Evolutionary conservation across 2,888 invertebrate genomes (phyloP), one percentile per base, ranked within the genome.

Genomic region (Netelia virgata): DNA sequence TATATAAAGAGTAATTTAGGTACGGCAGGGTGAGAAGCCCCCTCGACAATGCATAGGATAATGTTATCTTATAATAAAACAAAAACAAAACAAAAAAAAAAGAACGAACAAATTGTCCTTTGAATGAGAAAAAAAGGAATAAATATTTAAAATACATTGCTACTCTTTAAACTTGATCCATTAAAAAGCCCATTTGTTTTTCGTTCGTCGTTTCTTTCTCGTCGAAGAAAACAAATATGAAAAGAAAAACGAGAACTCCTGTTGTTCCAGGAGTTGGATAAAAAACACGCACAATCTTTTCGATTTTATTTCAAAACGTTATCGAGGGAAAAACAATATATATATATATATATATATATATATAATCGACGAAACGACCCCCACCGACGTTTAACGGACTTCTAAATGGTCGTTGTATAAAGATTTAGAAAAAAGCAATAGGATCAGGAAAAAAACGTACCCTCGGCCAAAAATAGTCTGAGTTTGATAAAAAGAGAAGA

Each of bases 21-120:
- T 93, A 93, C 90, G 89, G 91, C 89, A 89, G 93, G 92, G 92
- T 86, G 86, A 84, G 86, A 87, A 86, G 82, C 91, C 91, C 92
- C 92, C 92, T 91, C 90, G 89, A 92, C 92, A 91, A 92, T 92
- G 92, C 92, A 92, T 93, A 93, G 93, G 92, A 93, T 93, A 93
- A 93, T 93, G 93, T 93, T 93, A 93, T 93, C 92, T 93, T 93
- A 93, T 93, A 92, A 93, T 92, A 92, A 92, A 91, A 91, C 91
- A 90, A 89, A 87, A 88, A 47, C 63, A 88, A 81, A 75, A 72
- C 78, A 79, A 75, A 83, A 76, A 75, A 72, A 84, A 83, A 82
- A 84, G 82, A 82, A 85, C 75, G 85, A 92, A 92, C 90, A 93
- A 93, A 93, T 92, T 93, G 91, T 93, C 93, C 93, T 93, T 92